Evolutionary conservation across 2,113 vertebrate genomes (phyloP), one percentile per base, ranked within the genome.

Genomic region (Bostrychus sinensis): DNA sequence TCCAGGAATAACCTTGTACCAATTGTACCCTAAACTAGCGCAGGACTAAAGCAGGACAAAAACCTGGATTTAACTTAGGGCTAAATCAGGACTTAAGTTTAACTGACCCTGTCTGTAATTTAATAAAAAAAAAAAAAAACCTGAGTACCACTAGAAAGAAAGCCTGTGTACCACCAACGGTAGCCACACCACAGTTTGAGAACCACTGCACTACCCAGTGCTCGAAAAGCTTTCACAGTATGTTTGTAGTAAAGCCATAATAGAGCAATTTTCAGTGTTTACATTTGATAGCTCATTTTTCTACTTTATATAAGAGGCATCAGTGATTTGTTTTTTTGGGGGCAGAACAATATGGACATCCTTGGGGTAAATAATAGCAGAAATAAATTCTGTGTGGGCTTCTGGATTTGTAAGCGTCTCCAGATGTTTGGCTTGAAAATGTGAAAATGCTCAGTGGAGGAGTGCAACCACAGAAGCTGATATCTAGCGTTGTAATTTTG

Each of bases 381-480:
- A 51, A 53, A 72, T 67, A 70, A 58, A 30, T 41, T 70, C 53
- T 46, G 45, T 83, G 50, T 64, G 64, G 39, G 56, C 62, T 70
- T 66, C 64, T 69, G 73, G 50, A 78, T 81, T 43, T 58, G 67
- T 80, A 89, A 86, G 65, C 36, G 20, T 70, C 63, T 86, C 85
- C 87, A 90, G 85, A 89, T 91, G 90, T 83, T 66, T 86, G 81
- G 79, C 59, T 51, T 50, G 64, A 28, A 19, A 59, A 79, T 60
- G 22, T 50, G 56, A 56, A 34, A 71, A 73, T 65, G 42, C 73
- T 77, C 46, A 16, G 25, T 50, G 68, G 67, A 72, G 56, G 36
- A 51, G 34, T 74, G 66, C 68, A 86, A 85, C 62, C 66, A 59
- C 61, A 51, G 58, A 68, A 67, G 62, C 51, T 68, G 45, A 63